Conservation (phyloP, 2,797 vertebrate species). For the Hyperoplus lanceolatus region DNA sequence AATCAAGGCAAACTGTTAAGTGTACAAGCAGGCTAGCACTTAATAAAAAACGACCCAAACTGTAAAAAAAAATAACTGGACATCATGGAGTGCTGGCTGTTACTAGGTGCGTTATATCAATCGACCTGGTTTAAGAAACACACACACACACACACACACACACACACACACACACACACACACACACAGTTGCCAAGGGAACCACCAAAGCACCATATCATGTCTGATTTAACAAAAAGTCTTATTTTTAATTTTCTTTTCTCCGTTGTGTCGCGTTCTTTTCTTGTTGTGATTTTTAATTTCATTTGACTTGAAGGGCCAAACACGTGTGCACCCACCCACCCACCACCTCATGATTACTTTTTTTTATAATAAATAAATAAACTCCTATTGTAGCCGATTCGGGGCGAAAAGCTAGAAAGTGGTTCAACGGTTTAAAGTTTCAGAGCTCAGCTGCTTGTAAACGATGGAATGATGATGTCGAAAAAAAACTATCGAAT, state of each 20-base stretch:
- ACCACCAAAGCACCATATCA: constrained; percentile 27
- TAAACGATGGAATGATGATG: constrained; percentile 12
- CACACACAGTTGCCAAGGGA: constrained; percentile 35
- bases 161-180: no score
- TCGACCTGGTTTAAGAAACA: no score
- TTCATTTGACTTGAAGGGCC: constrained; percentile 50
- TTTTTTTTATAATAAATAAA: not conserved
- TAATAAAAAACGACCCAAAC: constrained; percentile 4
- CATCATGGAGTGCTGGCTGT: no score
- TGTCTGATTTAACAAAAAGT: constrained; percentile 31
- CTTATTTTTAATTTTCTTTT: constrained; percentile 1
- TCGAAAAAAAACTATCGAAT: constrained; percentile 16
- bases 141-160: no score
- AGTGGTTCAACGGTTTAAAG: constrained; percentile 32
- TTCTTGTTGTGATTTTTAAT: constrained; percentile 46
- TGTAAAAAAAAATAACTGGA: no score
- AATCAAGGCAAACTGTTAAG: not conserved
- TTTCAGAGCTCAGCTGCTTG: constrained; percentile 8
- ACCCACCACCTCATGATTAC: not conserved
- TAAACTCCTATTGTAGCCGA: constrained; percentile 12
- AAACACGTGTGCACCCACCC: not conserved
- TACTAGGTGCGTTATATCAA: no score
- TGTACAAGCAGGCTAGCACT: constrained; percentile 33
- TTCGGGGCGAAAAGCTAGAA: not conserved
- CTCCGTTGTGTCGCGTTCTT: constrained; percentile 12